Percentiles rank a stretch among this genome's conserved stretches.
phyloP scores from a whole-genome alignment of 2,888 invertebrate genomes.

The Habrosyne pyritoides region DNA sequence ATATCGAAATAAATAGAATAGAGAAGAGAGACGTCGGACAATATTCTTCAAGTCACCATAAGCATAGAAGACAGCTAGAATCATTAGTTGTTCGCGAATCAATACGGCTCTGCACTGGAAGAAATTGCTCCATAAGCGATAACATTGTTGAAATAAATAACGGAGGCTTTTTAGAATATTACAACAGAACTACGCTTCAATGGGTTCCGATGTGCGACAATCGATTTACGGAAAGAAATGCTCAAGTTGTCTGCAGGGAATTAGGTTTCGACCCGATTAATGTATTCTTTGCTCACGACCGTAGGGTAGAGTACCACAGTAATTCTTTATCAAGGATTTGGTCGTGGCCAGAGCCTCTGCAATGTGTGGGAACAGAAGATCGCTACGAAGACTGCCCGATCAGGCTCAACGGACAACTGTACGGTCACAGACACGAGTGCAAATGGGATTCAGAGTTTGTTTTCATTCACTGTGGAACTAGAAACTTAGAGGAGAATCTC shows the following conservation, averaged over 20 bases:
- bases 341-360: conserved; percentile 97
- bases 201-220: conserved; percentile 99
- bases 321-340: conserved; percentile 94
- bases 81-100: conserved; percentile 83
- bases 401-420: conserved; percentile 94
- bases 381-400: conserved; percentile 93
- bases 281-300: conserved; percentile 93
- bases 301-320: conserved; percentile 94
- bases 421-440: conserved; percentile 93
- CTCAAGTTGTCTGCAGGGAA: conserved; percentile 97
- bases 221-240: conserved; percentile 97
- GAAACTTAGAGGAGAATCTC: conserved; percentile 85
- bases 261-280: conserved; percentile 95
- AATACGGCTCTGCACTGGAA: conserved; percentile 91
- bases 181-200: conserved; percentile 96
- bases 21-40: conserved; percentile 67
- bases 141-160: conserved; percentile 77
- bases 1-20: conserved; percentile 64
- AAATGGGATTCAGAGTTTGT: conserved; percentile 96
- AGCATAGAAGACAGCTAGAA: conserved; percentile 81
- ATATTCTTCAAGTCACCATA: conserved; percentile 59
- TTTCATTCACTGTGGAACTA: conserved; percentile 94
- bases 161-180: conserved; percentile 97
- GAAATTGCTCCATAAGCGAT: conserved; percentile 86
- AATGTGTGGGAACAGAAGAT: conserved; percentile 90